Evolutionary conservation across 2,888 invertebrate species (phyloP).

Genomic region (Chymomyza fuscimana): DNA sequence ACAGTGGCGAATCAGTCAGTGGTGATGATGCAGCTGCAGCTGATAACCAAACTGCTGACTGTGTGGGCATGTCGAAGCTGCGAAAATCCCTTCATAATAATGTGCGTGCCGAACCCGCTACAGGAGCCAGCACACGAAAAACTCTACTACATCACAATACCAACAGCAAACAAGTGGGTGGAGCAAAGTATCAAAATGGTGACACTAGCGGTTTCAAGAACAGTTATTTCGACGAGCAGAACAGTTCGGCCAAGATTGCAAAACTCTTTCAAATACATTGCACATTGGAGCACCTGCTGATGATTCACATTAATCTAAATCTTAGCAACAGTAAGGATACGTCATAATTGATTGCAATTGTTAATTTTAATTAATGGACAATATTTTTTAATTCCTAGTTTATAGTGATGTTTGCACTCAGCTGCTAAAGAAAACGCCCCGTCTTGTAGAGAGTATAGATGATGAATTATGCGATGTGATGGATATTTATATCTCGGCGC

Average conservation of each 20-base stretch:
- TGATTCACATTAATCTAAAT: slow-evolving; percentile 77
- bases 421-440: slow-evolving; percentile 65
- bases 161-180: slow-evolving; percentile 37
- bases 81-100: slow-evolving; percentile 78
- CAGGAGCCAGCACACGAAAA: slow-evolving; percentile 57
- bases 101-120: slow-evolving; percentile 53
- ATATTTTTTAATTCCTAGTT: slow-evolving; percentile 47
- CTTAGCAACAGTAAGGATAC: slow-evolving; percentile 67
- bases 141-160: slow-evolving; percentile 72
- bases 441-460: slow-evolving; percentile 60
- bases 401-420: slow-evolving; percentile 73
- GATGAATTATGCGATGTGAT: slow-evolving; percentile 72
- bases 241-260: slow-evolving; percentile 67
- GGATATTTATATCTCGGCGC: slow-evolving; percentile 72
- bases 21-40: slow-evolving; percentile 24
- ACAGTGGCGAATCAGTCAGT: slow-evolving; percentile 7
- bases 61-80: slow-evolving; percentile 61
- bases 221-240: slow-evolving; percentile 73
- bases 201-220: slow-evolving; percentile 75
- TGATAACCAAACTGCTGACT: slow-evolving; percentile 15
- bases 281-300: slow-evolving; percentile 76
- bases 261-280: slow-evolving; percentile 77
- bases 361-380: no score
- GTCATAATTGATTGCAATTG: neutral
- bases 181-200: slow-evolving; percentile 42